Percentiles rank a stretch among this genome's conserved stretches.
Conservation (phyloP, 1,140 invertebrate genomes). For the Gryon sp. region DNA sequence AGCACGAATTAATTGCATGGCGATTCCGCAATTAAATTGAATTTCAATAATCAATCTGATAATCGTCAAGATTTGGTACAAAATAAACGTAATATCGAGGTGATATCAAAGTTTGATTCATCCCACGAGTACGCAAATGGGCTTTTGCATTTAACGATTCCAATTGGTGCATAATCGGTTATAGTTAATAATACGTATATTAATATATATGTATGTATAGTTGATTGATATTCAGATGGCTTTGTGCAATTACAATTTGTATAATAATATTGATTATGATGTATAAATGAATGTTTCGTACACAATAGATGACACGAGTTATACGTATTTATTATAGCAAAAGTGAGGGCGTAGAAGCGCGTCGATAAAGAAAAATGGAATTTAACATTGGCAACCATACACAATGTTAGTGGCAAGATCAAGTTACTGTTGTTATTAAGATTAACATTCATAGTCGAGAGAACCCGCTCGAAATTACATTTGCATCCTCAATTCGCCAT, state of each 20-base stretch:
- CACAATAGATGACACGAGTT: slow-evolving; percentile 61
- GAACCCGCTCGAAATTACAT: slow-evolving; percentile 56
- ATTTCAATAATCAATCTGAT: background rate
- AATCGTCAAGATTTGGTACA: background rate
- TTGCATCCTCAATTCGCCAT: slow-evolving; percentile 60
- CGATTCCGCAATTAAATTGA: no score
- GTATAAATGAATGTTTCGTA: slow-evolving; percentile 63
- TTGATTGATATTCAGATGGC: slow-evolving; percentile 56
- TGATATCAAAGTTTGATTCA: slow-evolving; percentile 5
- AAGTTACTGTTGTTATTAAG: slow-evolving; percentile 62
- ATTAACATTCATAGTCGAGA: slow-evolving; percentile 54
- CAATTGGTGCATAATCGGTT: slow-evolving; percentile 31
- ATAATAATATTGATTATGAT: slow-evolving; percentile 56
- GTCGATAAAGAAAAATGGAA: slow-evolving; percentile 58
- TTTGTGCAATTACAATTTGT: slow-evolving; percentile 59
- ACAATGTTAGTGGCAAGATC: slow-evolving; percentile 63
- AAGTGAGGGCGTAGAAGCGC: slow-evolving; percentile 59
- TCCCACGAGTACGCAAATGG: slow-evolving; percentile 16
- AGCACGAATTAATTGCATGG: no score
- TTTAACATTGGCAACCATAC: slow-evolving; percentile 59
- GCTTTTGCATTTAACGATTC: slow-evolving; percentile 31
- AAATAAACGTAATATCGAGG: background rate
- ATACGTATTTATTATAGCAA: slow-evolving; percentile 64
- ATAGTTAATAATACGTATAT: slow-evolving; percentile 13
- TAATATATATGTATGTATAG: no score